Base-by-base conservation (phyloP, 2,888 invertebrate genomes). In the Galerucella calmariensis region DNA sequence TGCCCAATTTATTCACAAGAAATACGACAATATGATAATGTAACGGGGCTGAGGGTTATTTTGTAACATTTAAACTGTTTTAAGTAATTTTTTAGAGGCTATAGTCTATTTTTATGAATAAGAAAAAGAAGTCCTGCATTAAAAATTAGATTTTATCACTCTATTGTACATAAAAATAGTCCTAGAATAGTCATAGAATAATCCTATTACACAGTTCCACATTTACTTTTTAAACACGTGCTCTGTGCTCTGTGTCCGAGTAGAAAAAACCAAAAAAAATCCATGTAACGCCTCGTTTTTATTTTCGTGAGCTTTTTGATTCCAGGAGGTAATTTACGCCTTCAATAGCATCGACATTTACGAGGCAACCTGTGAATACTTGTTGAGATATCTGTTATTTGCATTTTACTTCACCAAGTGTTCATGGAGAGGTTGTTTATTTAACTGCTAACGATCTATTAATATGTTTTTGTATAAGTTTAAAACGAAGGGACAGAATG, bases 1-100 rank as follows among this genome's bases (percentile, higher is more conserved):
- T 53, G 70, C 63, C 59, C 59, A 27, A 59, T 59, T 27, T 27
- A 14, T 14, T 63, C 51, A 41, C 63, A 56, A 48, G 70, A 70
- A 41, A 56, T 70, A 70, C 63, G 70, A 70, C 63, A 70, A 70
- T 70, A 53, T 63, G 53, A 63, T 63, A 63, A 63, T 14, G 24
- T 27, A 51, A 51, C 24, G 63, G 20, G 27, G 63, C 20, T 70
- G 20, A 10, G 41, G 12, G 10, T 63, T 63, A 48, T 63, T 63
- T n/a, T n/a, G n/a, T 41, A 63, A 41, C 62, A 27, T 27, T 27
- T 4, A 27, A 27, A 27, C 27, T 27, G 27, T 20, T 27, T 27
- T 27, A 27, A 27, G 2, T 27, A 27, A 27, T 3, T 27, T 27
- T 27, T 3, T 35, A 35, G 0, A 1, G 1, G 35, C 35, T 8